phyloP scores from a whole-genome alignment of 2,888 invertebrate genomes.

The Arrhopalites spinosus region DNA sequence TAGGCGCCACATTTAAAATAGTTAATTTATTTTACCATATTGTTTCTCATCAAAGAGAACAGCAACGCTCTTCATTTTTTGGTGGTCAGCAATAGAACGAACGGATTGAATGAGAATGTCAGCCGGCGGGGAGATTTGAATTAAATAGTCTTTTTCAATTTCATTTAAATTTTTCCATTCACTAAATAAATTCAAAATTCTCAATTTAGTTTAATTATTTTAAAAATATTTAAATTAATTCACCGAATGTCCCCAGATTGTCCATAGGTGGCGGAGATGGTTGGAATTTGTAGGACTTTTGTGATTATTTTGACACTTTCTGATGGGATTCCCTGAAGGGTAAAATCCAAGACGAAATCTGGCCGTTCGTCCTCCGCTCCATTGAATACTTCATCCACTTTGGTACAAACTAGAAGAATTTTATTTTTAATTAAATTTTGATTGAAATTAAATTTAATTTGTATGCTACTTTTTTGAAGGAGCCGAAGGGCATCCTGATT shows the following conservation, averaged over 20 bases:
- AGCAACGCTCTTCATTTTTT: neutral
- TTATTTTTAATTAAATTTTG: too few species aligned
- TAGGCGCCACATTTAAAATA: neutral
- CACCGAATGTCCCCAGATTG: slow-evolving; percentile 74
- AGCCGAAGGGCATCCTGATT: too few species aligned
- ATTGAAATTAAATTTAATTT: too few species aligned
- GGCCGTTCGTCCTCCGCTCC: neutral
- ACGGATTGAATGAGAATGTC: slow-evolving; percentile 14
- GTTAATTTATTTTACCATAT: slow-evolving; percentile 9
- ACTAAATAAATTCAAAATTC: neutral
- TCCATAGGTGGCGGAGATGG: slow-evolving; percentile 83
- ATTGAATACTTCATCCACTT: too few species aligned
- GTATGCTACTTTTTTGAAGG: too few species aligned
- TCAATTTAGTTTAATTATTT: neutral
- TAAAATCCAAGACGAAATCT: slow-evolving; percentile 69
- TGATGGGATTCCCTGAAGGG: slow-evolving; percentile 77
- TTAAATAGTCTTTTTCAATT: neutral
- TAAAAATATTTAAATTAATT: neutral
- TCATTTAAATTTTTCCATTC: slow-evolving; percentile 3
- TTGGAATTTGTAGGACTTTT: slow-evolving; percentile 77
- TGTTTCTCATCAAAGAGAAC: neutral
- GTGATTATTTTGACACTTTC: slow-evolving; percentile 85
- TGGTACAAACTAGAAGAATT: too few species aligned
- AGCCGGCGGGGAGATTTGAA: slow-evolving; percentile 14
- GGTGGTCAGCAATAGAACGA: neutral